A percentile compares a stretch with the other conserved stretches of the same genome.
phyloP scores from a whole-genome alignment of 2,797 vertebrate species.

The Lacerta bilineata region DNA sequence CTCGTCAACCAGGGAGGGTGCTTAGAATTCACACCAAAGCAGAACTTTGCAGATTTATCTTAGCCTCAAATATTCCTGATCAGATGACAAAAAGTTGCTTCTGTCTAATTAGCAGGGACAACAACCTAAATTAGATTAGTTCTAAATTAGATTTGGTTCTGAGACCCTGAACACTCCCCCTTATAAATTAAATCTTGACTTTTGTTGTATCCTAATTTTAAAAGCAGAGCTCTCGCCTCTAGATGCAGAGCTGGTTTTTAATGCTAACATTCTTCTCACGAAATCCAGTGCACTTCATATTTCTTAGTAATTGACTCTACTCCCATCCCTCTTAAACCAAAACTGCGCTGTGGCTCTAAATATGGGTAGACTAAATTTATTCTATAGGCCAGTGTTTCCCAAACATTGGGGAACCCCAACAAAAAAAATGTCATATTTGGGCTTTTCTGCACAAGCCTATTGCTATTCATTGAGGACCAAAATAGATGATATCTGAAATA shows the following conservation, averaged over 20 bases:
- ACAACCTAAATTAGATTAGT: neutral
- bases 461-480: neutral
- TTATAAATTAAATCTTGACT: neutral
- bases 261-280: neutral
- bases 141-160: slow-evolving; percentile 11
- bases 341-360: neutral
- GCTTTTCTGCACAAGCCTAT: neutral
- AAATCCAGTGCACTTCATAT: neutral
- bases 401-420: neutral
- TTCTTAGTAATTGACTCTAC: neutral
- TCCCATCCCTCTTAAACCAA: neutral
- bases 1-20: neutral
- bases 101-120: neutral
- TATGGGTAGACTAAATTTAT: slow-evolving; percentile 11
- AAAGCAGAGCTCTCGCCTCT: neutral
- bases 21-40: neutral
- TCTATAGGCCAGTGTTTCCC: neutral
- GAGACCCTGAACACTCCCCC: neutral
- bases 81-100: slow-evolving; percentile 5
- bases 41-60: slow-evolving; percentile 3
- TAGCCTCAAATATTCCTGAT: neutral
- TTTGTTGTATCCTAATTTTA: slow-evolving; percentile 10
- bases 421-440: neutral
- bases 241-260: neutral
- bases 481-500: neutral